These are phyloP conservation scores for Malurus cyaneus DNA, from an alignment of 2,113 vertebrate species.

Conservation along the genomic window DNA sequence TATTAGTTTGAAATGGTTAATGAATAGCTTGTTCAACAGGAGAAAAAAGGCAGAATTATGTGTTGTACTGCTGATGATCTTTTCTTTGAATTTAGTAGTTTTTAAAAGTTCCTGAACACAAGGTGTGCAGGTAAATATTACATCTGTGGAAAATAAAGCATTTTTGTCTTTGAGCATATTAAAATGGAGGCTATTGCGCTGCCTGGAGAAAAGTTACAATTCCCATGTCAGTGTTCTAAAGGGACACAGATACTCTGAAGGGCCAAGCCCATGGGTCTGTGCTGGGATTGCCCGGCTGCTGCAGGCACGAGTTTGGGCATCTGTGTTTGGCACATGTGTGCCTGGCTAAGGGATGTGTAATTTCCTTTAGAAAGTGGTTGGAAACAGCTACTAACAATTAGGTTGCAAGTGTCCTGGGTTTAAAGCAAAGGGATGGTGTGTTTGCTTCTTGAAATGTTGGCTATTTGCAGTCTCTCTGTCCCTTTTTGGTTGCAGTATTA, in stretches of 20 bases:
- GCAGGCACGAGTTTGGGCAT: accelerated
- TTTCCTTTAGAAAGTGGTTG: background rate
- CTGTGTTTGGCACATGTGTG: background rate
- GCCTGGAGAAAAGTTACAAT: background rate
- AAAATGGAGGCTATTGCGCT: background rate
- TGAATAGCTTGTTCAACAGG: background rate
- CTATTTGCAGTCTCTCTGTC: background rate
- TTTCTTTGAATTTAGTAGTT: background rate
- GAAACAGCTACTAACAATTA: background rate
- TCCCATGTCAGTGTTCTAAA: accelerated
- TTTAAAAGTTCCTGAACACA: background rate
- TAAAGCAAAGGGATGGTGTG: background rate
- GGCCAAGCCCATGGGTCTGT: background rate
- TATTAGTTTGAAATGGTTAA: background rate
- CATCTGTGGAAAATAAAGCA: background rate
- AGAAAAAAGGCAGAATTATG: background rate
- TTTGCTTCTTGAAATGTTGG: background rate
- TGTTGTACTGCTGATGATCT: background rate
- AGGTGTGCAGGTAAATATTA: background rate
- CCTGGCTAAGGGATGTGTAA: background rate
- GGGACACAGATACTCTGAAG: background rate
- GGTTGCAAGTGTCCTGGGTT: background rate
- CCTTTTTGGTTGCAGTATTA: background rate
- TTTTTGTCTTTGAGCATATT: background rate
- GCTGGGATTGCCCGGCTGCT: background rate